Percentiles rank a stretch among this genome's conserved stretches.
These are phyloP conservation scores for Rhagoletis zephyria DNA, from an alignment of 1,140 invertebrate genomes.

Conservation along the genomic window DNA sequence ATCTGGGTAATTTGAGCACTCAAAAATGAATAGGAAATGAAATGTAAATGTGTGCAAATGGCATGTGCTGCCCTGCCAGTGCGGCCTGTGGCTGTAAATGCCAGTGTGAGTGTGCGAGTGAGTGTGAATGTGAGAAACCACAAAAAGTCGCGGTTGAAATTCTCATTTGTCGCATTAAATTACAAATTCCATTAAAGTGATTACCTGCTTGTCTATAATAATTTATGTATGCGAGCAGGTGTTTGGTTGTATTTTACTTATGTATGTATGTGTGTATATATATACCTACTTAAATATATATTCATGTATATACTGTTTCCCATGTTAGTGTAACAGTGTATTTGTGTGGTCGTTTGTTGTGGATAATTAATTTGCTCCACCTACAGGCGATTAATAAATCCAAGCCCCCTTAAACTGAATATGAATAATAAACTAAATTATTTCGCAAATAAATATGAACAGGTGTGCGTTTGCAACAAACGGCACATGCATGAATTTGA, in stretches of 20 bases:
- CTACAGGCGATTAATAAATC: conserved; percentile 56
- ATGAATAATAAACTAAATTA: conserved; percentile 22
- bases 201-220: conserved; percentile 30
- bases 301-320: not conserved
- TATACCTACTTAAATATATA: not conserved
- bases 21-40: conserved; percentile 14
- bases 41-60: not conserved
- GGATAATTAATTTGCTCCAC: conserved; percentile 71
- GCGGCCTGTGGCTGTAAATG: not conserved
- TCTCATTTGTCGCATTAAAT: conserved; percentile 72
- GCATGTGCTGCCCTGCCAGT: not conserved
- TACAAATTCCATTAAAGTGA: conserved; percentile 70
- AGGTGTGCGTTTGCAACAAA: not conserved
- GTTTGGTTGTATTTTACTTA: too few species aligned
- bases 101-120: not conserved
- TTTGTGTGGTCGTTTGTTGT: conserved; percentile 65
- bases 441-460: not conserved
- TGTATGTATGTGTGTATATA: not conserved
- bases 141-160: conserved; percentile 53
- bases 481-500: not conserved
- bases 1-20: conserved; percentile 36
- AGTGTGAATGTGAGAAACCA: conserved; percentile 28
- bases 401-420: conserved; percentile 35
- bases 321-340: too few species aligned
- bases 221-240: conserved; percentile 1